These are phyloP conservation scores for Gallinago nigripennis DNA, from an alignment of 2,797 vertebrate genomes.

Conservation along the genomic window DNA sequence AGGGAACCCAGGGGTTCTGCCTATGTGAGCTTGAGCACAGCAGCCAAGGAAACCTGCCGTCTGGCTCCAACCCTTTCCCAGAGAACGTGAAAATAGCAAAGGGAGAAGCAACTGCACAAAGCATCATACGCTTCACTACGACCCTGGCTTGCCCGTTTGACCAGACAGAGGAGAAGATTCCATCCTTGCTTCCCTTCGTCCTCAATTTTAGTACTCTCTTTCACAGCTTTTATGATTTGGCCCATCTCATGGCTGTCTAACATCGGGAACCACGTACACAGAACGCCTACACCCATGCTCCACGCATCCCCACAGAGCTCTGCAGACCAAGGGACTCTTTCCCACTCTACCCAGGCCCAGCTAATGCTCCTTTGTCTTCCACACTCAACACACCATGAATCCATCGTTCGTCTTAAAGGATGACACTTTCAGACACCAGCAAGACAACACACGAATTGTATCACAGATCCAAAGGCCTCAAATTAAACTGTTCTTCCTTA, in stretches of 20 bases:
- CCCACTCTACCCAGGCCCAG: fast-evolving
- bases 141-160: background rate
- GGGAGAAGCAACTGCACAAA: background rate
- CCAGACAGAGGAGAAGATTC: background rate
- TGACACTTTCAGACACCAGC: background rate
- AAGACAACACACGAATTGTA: background rate
- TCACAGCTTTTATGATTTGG: background rate
- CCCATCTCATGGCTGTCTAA: background rate
- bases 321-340: background rate
- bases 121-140: background rate
- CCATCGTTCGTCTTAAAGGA: background rate
- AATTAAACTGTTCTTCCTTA: background rate
- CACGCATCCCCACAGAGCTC: background rate
- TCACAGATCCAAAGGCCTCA: background rate
- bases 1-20: background rate
- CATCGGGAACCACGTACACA: background rate
- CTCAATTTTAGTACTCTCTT: background rate
- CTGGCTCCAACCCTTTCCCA: background rate
- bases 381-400: background rate
- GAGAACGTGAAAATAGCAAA: background rate
- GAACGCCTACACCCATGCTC: background rate
- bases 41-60: background rate
- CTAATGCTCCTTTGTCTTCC: background rate
- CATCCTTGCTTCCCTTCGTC: background rate
- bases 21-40: background rate